These are phyloP conservation scores for Echiichthys vipera DNA, from an alignment of 2,797 vertebrate species.

Conservation along the genomic window DNA sequence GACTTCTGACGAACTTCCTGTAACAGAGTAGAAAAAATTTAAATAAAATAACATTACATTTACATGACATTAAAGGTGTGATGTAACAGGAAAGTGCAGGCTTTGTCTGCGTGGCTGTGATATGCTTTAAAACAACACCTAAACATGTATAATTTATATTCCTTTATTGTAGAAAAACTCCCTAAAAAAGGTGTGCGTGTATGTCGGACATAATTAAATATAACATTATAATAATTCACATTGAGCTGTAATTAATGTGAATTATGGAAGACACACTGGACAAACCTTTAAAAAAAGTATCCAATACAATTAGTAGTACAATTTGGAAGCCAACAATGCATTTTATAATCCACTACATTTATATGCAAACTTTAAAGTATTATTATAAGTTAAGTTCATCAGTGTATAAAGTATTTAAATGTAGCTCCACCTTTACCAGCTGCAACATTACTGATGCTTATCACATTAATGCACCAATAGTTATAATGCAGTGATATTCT, in stretches of 20 bases:
- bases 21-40: slow-evolving; percentile 47
- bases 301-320: neutral
- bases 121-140: neutral
- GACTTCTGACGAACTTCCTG: slow-evolving; percentile 97
- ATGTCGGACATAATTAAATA: neutral
- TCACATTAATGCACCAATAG: neutral
- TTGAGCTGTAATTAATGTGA: neutral
- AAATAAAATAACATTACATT: slow-evolving; percentile 2
- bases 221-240: neutral
- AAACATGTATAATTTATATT: neutral
- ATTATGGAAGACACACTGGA: neutral
- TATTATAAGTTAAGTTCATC: neutral
- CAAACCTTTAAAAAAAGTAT: neutral
- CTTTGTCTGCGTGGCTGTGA: neutral
- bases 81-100: neutral
- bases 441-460: neutral
- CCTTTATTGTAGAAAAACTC: neutral
- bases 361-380: neutral
- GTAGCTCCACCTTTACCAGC: neutral
- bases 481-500: neutral
- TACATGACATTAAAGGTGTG: neutral
- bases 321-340: neutral
- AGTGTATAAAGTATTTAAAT: neutral
- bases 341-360: neutral
- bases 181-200: neutral